Percentiles rank a stretch among this genome's conserved stretches.
Evolutionary conservation across 1,140 invertebrate genomes (phyloP).

Genomic region (Apis dorsata): DNA sequence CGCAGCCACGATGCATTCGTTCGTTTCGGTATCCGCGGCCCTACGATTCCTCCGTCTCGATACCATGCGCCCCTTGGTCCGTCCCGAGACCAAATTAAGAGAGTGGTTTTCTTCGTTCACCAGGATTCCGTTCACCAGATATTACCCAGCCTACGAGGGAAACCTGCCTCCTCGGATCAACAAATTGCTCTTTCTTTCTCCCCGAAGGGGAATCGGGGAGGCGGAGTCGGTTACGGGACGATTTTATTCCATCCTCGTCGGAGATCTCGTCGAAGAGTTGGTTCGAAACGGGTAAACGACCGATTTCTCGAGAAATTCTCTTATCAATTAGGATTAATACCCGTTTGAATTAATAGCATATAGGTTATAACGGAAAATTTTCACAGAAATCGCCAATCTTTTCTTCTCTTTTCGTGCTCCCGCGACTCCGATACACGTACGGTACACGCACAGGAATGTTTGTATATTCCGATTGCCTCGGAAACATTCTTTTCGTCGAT

Average conservation of each 20-base stretch:
- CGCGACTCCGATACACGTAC: not conserved
- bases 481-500: slow-evolving; percentile 49
- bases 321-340: not conserved
- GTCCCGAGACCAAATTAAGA: slow-evolving; percentile 55
- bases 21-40: slow-evolving; percentile 10
- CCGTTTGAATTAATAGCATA: not conserved
- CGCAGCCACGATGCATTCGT: slow-evolving; percentile 29
- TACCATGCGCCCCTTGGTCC: slow-evolving; percentile 21
- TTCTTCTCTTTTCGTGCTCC: not conserved
- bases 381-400: not conserved
- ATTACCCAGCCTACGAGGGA: slow-evolving; percentile 27
- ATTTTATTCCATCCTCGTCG: slow-evolving; percentile 40
- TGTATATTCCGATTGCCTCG: slow-evolving; percentile 21
- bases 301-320: not conserved
- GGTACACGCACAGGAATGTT: not conserved
- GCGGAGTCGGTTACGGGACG: not conserved
- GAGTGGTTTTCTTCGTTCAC: slow-evolving; percentile 62
- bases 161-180: slow-evolving; percentile 51
- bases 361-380: not conserved
- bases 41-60: slow-evolving; percentile 40
- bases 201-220: not conserved
- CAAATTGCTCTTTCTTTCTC: slow-evolving; percentile 49
- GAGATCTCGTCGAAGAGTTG: not conserved
- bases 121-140: slow-evolving; percentile 46
- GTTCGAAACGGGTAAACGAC: not conserved